Conservation (phyloP, 2,113 vertebrate species). For the Notothenia rossii region DNA sequence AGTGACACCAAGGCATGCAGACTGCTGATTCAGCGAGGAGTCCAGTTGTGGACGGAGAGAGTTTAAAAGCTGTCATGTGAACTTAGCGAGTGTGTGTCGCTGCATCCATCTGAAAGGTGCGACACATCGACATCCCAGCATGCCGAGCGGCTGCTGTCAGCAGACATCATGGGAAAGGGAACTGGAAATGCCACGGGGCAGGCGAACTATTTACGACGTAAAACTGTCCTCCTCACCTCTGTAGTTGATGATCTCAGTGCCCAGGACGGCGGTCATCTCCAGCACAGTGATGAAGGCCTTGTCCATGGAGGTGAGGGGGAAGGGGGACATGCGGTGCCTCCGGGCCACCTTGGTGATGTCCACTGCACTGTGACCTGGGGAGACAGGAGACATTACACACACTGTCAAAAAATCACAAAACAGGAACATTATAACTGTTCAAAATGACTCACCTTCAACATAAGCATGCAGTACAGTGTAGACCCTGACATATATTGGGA, state of each 20-base stretch:
- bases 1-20: slow-evolving; percentile 24
- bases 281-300: slow-evolving; percentile 99
- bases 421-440: not conserved
- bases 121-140: slow-evolving; percentile 25
- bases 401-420: not conserved
- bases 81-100: not conserved
- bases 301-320: slow-evolving; percentile 99
- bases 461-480: not conserved
- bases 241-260: slow-evolving; percentile 99
- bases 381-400: slow-evolving; percentile 3
- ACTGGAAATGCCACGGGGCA: not conserved
- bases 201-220: not conserved
- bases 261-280: slow-evolving; percentile 98
- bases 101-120: slow-evolving; percentile 20
- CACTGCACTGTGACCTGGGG: slow-evolving; percentile 96
- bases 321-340: slow-evolving; percentile 98
- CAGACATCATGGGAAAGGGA: not conserved
- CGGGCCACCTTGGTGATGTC: slow-evolving; percentile 99
- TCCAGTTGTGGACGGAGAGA: slow-evolving; percentile 15
- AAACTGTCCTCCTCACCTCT: slow-evolving; percentile 85
- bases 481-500: not conserved
- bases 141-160: slow-evolving; percentile 31
- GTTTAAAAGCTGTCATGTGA: slow-evolving; percentile 36
- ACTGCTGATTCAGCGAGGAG: slow-evolving; percentile 59
- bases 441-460: not conserved